Percentiles rank a stretch among this genome's conserved stretches.
Evolutionary conservation across 1,140 invertebrate genomes (phyloP).

Genomic region (Telenomus remus): DNA sequence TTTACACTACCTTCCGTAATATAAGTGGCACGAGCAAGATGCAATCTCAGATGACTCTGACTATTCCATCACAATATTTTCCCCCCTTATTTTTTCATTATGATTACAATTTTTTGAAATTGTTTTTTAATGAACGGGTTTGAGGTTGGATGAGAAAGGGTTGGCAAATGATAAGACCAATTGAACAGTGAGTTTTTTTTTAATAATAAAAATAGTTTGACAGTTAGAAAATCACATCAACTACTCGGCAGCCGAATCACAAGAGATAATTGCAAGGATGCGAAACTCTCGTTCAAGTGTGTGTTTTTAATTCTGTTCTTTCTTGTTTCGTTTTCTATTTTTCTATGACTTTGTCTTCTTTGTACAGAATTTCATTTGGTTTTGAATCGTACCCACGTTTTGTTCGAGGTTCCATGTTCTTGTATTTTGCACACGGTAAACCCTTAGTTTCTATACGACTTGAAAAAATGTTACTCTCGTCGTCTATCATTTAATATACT

Average conservation of each 20-base stretch:
- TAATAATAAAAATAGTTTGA: constrained; percentile 76
- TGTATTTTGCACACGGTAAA: constrained; percentile 28
- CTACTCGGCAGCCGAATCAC: constrained; percentile 59
- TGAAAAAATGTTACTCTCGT: constrained; percentile 31
- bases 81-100: neutral
- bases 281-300: constrained; percentile 27
- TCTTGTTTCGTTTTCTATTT: constrained; percentile 2
- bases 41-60: constrained; percentile 68
- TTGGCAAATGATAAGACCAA: constrained; percentile 60
- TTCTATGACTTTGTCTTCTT: no score
- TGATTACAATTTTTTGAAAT: no score
- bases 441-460: constrained; percentile 23
- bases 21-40: constrained; percentile 56
- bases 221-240: constrained; percentile 64
- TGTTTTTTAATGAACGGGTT: no score
- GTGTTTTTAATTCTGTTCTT: constrained; percentile 22
- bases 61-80: constrained; percentile 36
- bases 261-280: constrained; percentile 36
- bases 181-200: constrained; percentile 71
- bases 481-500: constrained; percentile 41
- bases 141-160: neutral
- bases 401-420: no score
- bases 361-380: no score
- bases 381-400: no score
- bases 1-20: constrained; percentile 27